Evolutionary conservation across 2,888 invertebrate species (phyloP).

Genomic region (Dolomedes plantarius): DNA sequence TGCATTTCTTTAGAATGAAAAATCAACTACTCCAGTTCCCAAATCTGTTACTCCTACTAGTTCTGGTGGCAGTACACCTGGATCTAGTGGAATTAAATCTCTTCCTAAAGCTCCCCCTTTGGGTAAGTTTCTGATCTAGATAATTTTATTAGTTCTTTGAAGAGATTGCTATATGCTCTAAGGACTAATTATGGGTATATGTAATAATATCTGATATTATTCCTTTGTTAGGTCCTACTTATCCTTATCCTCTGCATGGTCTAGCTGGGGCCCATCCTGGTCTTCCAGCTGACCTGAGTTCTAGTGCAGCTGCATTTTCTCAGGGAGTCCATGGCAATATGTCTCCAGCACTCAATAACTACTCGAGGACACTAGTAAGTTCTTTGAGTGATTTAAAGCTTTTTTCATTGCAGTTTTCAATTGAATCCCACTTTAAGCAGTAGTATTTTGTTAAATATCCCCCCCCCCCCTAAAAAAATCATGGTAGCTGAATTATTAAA

Average conservation of each 20-base stretch:
- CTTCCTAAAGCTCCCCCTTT: conserved; percentile 71
- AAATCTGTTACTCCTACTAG: conserved; percentile 91
- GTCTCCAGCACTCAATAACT: conserved; percentile 82
- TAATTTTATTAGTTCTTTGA: no score
- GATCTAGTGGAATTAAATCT: conserved; percentile 74
- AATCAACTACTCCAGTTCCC: conserved; percentile 92
- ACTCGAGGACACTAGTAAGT: conserved; percentile 79
- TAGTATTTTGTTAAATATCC: no score
- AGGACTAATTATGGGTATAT: no score
- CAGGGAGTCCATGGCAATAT: conserved; percentile 81
- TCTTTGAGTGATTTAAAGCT: not conserved
- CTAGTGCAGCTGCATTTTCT: conserved; percentile 78
- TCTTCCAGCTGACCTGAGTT: conserved; percentile 73
- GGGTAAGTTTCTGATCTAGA: conserved; percentile 36
- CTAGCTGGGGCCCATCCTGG: conserved; percentile 71
- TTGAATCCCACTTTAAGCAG: no score
- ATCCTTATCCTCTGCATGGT: conserved; percentile 73
- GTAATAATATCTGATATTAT: no score
- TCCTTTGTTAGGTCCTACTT: conserved; percentile 73
- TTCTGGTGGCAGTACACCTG: conserved; percentile 75
- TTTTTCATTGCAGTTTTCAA: not conserved
- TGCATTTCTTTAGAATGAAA: conserved; percentile 81
- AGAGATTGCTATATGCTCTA: no score
- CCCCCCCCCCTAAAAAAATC: no score
- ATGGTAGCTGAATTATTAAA: no score